Conservation (phyloP, 2,888 invertebrate genomes). For the Drosophila lutescens region DNA sequence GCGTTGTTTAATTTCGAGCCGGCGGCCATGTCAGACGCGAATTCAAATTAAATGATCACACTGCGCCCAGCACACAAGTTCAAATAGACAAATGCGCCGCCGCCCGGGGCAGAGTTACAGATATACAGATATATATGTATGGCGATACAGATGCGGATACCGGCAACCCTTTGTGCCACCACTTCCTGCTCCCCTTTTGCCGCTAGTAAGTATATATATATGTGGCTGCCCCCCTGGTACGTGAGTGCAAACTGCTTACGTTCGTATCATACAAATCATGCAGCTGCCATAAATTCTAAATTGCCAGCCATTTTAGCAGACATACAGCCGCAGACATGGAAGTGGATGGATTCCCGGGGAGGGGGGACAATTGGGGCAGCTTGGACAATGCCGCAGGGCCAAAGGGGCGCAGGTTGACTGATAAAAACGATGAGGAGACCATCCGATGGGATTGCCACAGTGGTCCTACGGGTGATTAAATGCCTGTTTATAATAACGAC, state of each 20-base stretch:
- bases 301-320: slow-evolving; percentile 76
- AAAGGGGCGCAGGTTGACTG: slow-evolving; percentile 63
- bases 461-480: slow-evolving; percentile 30
- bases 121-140: neutral
- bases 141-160: slow-evolving; percentile 17
- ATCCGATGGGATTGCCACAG: slow-evolving; percentile 29
- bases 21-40: slow-evolving; percentile 52
- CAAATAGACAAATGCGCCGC: slow-evolving; percentile 64
- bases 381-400: slow-evolving; percentile 54
- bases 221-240: slow-evolving; percentile 39
- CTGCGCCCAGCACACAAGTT: slow-evolving; percentile 58
- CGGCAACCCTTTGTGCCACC: slow-evolving; percentile 52
- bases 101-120: slow-evolving; percentile 39
- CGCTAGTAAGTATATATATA: neutral
- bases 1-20: slow-evolving; percentile 39
- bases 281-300: slow-evolving; percentile 81
- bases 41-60: slow-evolving; percentile 81
- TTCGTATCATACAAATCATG: slow-evolving; percentile 80
- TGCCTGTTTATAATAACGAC: slow-evolving; percentile 29
- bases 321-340: slow-evolving; percentile 28
- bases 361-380: slow-evolving; percentile 22
- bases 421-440: slow-evolving; percentile 66
- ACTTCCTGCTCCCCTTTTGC: slow-evolving; percentile 41
- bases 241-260: slow-evolving; percentile 82
- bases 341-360: slow-evolving; percentile 37